Evolutionary conservation across 2,888 invertebrate species (phyloP), one percentile per base, ranked within the genome.

Genomic region (Tortricodes alternella): DNA sequence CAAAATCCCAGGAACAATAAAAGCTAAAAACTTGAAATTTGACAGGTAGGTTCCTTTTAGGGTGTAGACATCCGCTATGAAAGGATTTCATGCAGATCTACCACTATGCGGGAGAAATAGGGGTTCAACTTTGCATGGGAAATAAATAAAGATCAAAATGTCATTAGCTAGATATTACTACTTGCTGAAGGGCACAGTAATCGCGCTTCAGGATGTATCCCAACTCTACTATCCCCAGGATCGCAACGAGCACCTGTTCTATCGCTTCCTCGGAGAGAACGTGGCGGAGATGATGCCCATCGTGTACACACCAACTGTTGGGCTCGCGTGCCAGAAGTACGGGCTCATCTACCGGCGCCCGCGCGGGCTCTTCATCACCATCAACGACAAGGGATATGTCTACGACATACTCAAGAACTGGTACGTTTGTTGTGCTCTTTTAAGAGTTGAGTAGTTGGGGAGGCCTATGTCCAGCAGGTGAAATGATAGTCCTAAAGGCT

Each of bases 221-320:
- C n/a, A n/a, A n/a, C n/a, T n/a, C n/a, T 34, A 6, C 11, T 24
- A 44, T 61, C 70, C 73, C 2, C 85, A 97, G 94, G 99, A 99
- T 75, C 94, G 98, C 65, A 99, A 99, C 81, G 99, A 99, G 85
- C 96, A 96, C 67, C 92, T 99, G 13, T 99, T 99, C 92, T 99
- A 97, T 86, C 94, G 96, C 24, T 94, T 99, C 46, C 89, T 99
- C 38, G 93, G 94, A 11, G 96, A 97, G 65, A 94, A 99, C 80
- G 96, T 98, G 18, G 93, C 95, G 41, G 94, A 96, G 62, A 94
- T 98, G 92, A 98, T 99, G 97, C 99, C 99, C 0, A 93, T 99
- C 59, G 98, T 99, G n/a, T 99, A 99, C 88, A 99, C 99, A 0
- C 99, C 99, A 0, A 98, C 98, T 0, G 99, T 99, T 8, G 99